A percentile compares a stretch with the other conserved stretches of the same genome.
These are phyloP conservation scores for Dascyllus trimaculatus DNA, from an alignment of 2,113 vertebrate species.

Conservation along the genomic window DNA sequence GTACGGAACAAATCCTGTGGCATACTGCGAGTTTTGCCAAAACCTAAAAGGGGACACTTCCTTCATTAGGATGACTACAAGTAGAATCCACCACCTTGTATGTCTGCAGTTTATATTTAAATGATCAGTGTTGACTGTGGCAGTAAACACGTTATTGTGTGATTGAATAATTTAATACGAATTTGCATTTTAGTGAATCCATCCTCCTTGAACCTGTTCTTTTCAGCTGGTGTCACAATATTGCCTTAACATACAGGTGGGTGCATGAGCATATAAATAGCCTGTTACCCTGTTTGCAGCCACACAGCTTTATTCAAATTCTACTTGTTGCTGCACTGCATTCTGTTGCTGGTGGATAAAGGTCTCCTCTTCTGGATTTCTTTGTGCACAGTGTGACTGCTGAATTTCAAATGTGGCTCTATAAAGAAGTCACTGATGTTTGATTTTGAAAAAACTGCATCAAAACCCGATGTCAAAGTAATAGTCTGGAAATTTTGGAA, in stretches of 20 bases:
- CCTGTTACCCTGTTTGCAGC: not conserved
- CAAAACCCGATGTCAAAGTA: too few species aligned
- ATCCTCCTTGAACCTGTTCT: not conserved
- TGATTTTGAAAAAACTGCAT: too few species aligned
- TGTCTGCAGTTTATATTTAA: not conserved
- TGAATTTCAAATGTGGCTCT: not conserved
- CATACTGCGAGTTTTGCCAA: slow-evolving; percentile 82
- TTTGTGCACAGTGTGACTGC: not conserved
- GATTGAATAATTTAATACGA: not conserved
- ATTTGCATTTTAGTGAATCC: too few species aligned
- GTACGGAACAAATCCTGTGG: slow-evolving; percentile 80
- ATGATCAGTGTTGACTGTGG: not conserved
- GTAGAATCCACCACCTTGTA: not conserved
- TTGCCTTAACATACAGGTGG: too few species aligned
- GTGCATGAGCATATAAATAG: not conserved
- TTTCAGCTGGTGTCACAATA: not conserved
- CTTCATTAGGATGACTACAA: slow-evolving; percentile 63
- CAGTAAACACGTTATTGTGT: not conserved
- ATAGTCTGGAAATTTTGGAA: too few species aligned
- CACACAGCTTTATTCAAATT: not conserved
- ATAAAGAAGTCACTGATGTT: not conserved
- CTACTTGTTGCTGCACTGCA: not conserved
- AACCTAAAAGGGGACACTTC: slow-evolving; percentile 79
- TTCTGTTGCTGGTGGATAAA: not conserved
- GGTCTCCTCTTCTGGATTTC: not conserved